These are phyloP conservation scores for Zosterops japonicus DNA, from an alignment of 2,113 vertebrate species.

Conservation along the genomic window DNA sequence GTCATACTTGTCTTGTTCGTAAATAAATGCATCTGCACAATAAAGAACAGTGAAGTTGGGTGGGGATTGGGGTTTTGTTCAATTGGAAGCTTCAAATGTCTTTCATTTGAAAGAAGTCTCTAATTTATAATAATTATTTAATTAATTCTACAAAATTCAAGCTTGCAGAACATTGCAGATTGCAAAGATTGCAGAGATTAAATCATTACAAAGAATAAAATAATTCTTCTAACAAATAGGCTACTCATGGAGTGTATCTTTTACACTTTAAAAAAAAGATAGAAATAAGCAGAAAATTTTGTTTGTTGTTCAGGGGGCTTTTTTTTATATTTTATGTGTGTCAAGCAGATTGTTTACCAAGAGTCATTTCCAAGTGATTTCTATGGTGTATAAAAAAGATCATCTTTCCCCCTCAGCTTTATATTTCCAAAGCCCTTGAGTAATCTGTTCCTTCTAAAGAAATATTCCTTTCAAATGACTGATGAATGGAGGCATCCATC, in stretches of 20 bases:
- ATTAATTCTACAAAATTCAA: not conserved
- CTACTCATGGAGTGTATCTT: not conserved
- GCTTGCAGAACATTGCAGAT: not conserved
- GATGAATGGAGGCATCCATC: constrained; percentile 18
- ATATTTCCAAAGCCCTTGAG: not conserved
- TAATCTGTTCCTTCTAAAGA: not conserved
- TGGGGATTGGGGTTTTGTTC: not conserved
- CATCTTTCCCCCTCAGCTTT: not conserved
- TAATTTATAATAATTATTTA: not conserved
- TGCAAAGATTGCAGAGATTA: no score
- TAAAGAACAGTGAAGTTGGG: not conserved
- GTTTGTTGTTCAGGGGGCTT: not conserved
- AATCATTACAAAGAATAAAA: not conserved
- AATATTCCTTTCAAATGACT: constrained; percentile 50
- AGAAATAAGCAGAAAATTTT: not conserved
- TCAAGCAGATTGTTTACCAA: not conserved
- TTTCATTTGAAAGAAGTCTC: not conserved
- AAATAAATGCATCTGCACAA: not conserved
- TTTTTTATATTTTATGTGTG: not conserved
- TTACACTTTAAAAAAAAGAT: not conserved
- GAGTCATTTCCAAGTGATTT: not conserved
- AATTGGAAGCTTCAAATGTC: not conserved
- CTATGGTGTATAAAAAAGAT: not conserved
- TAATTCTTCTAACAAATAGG: not conserved
- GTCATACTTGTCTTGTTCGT: not conserved